Evolutionary conservation across 2,797 vertebrate species (phyloP), one percentile per base, ranked within the genome.

Genomic region (Vireo griseus): DNA sequence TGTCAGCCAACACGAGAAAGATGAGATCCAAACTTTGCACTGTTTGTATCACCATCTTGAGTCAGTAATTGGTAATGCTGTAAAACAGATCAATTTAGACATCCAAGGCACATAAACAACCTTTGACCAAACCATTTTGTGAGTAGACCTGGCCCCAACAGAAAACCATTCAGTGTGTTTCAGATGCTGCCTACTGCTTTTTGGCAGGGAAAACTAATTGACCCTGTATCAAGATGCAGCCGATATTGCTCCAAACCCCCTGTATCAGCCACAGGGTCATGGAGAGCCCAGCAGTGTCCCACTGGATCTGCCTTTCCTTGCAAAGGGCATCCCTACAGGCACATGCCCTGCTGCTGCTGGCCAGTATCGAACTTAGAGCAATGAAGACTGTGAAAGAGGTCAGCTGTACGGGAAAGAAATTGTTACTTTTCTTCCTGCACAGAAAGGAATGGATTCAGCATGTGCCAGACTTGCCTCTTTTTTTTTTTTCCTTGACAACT

Each of bases 1-100:
- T 90, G 95, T 91, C 95, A 93, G 55, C 63, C 77, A 88, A 71
- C 68, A 68, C 0, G 16, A 96, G 85, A 93, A 88, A 89, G 95
- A 96, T 90, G 96, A 97, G 94, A 96, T 97, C 92, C 97, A 96
- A 94, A 96, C 63, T 95, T 94, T 93, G 81, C 57, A 88, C 95
- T 96, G 94, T 96, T 95, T 96, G 91, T 96, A 77, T 97, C 96
- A 97, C 95, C 96, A 95, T 96, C 97, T 97, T 97, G 96, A 98
- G 96, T 98, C 96, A 97, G 96, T 83, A 81, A 91, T 85, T 7
- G 82, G 92, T 97, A 97, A 97, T 94, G 94, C 95, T 88, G 71
- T 94, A 94, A 83, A 97, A 90, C 61, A 94, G 80, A 92, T 92
- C 85, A 86, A 81, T 96, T 97, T 95, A 95, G 80, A 39, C 55